phyloP scores from a whole-genome alignment of 2,888 invertebrate species.

The Netelia inedita region DNA sequence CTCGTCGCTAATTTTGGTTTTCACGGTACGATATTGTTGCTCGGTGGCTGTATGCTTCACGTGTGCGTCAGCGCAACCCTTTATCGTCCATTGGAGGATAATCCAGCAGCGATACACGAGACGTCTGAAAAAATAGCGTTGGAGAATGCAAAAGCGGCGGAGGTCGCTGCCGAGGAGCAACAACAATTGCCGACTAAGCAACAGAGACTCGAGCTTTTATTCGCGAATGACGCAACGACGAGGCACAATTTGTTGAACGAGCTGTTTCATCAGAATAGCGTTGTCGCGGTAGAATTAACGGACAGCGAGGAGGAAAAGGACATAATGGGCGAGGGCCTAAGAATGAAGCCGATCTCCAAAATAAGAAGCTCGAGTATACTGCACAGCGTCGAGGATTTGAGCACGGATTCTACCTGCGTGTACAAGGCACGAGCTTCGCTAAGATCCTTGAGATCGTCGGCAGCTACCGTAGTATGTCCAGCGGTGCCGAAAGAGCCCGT shows the following conservation, averaged over 20 bases:
- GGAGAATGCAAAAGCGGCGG: conserved; percentile 68
- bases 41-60: conserved; percentile 91
- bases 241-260: conserved; percentile 84
- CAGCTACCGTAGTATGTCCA: conserved; percentile 75
- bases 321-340: conserved; percentile 86
- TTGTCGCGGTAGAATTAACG: conserved; percentile 81
- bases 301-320: conserved; percentile 87
- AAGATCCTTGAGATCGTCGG: conserved; percentile 79
- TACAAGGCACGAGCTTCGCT: conserved; percentile 88
- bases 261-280: conserved; percentile 82
- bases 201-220: conserved; percentile 82
- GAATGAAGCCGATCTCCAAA: conserved; percentile 87
- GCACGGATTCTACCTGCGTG: conserved; percentile 91
- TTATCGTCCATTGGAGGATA: conserved; percentile 87
- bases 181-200: conserved; percentile 79
- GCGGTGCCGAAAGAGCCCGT: conserved; percentile 55
- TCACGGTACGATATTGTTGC: conserved; percentile 90
- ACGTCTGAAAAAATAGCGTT: conserved; percentile 52
- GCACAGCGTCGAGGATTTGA: conserved; percentile 91
- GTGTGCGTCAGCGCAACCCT: conserved; percentile 91
- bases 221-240: conserved; percentile 81
- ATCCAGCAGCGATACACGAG: conserved; percentile 76
- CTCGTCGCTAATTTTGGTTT: conserved; percentile 90
- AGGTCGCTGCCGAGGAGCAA: conserved; percentile 76
- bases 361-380: conserved; percentile 90